Base-by-base conservation (phyloP, 2,888 invertebrate species). In the Perithous albicinctus region DNA sequence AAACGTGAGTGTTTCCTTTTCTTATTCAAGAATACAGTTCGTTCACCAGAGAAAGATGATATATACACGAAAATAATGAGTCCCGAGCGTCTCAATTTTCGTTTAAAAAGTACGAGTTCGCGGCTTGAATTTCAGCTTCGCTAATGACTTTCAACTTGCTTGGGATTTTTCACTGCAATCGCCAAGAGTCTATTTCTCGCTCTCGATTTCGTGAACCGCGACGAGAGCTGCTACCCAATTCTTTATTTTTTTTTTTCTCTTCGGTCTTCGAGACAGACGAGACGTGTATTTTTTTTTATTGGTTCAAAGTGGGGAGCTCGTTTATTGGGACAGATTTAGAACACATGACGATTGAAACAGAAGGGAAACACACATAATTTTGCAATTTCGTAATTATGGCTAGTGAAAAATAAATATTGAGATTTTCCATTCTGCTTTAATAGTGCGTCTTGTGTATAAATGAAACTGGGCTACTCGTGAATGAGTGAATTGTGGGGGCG, bases 61-160 rank as follows among this genome's bases (percentile, higher is more conserved):
- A 54, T 69, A 51, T 10, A 23, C 23, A 38, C 8, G 35, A 23
- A 46, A 29, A 38, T 51, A 51, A 51, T 38, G 20, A 54, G 38
- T 38, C 38, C n/a, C n/a, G n/a, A 1, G 32, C 32, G 59, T 59
- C 59, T 67, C 67, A 51, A 63, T 59, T 48, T 35, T 8, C 23
- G 8, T n/a, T n/a, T 20, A 10, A 20, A 67, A 18, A 8, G 29
- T 23, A n/a, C 23, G 35, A 67, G 38, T 48, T 43, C 7, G 3
- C 35, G 66, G 78, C 35, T 72, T 66, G 18, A 66, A 72, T 79
- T 63, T 74, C 61, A 67, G 74, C 69, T 54, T 18, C 23, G 51
- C 69, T 63, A 69, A 61, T 69, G 79, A 79, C 69, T 79, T 72
- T 72, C 54, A 10, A 48, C 20, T n/a, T 46, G 56, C 56, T 5